These are phyloP conservation scores for Torymus auratus DNA, from an alignment of 2,888 invertebrate genomes.

Conservation along the genomic window DNA sequence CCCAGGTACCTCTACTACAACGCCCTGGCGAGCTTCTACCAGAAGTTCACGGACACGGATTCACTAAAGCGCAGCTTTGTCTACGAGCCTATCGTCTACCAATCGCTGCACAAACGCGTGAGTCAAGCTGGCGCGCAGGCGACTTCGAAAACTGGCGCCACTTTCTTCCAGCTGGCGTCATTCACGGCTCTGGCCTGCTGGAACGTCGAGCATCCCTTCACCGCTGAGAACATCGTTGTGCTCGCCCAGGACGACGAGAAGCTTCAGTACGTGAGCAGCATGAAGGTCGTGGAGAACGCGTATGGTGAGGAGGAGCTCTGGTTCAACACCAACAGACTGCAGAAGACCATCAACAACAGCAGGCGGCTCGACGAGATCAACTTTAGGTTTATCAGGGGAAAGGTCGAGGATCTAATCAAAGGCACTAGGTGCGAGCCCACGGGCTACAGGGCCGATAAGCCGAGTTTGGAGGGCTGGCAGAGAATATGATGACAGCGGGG, in stretches of 20 bases:
- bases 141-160: conserved; percentile 71
- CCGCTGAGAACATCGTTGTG: conserved; percentile 70
- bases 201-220: conserved; percentile 74
- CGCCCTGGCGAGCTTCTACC: conserved; percentile 72
- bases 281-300: conserved; percentile 71
- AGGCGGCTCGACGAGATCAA: conserved; percentile 70
- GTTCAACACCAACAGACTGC: conserved; percentile 75
- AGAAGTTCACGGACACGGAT: conserved; percentile 70
- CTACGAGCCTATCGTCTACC: conserved; percentile 69
- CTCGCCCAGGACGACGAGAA: conserved; percentile 69
- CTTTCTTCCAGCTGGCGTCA: conserved; percentile 76
- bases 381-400: conserved; percentile 71
- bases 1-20: conserved; percentile 75
- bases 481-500: conserved; percentile 61
- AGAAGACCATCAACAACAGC: conserved; percentile 73
- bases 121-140: conserved; percentile 75
- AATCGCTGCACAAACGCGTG: conserved; percentile 70
- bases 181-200: conserved; percentile 75
- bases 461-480: conserved; percentile 68
- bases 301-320: conserved; percentile 72
- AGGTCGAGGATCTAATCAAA: conserved; percentile 71
- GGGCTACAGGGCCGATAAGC: conserved; percentile 56
- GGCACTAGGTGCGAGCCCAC: conserved; percentile 71
- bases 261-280: conserved; percentile 74
- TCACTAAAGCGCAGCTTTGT: conserved; percentile 68